A percentile compares a stretch with the other conserved stretches of the same genome.
phyloP scores from a whole-genome alignment of 2,113 vertebrate genomes.

The Morone chrysops region DNA sequence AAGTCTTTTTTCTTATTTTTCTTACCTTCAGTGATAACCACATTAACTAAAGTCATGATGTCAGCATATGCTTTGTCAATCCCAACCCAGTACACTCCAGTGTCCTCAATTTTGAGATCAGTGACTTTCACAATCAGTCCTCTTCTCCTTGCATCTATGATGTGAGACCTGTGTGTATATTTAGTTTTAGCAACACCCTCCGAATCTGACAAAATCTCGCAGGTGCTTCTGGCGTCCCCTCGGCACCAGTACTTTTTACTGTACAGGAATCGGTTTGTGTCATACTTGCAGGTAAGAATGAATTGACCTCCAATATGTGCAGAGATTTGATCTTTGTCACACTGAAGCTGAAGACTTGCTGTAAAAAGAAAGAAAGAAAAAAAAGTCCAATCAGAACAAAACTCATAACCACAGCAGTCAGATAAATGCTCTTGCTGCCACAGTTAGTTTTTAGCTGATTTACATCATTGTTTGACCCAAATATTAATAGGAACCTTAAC shows the following conservation, averaged over 20 bases:
- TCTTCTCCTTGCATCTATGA: slow-evolving; percentile 33
- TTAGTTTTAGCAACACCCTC: slow-evolving; percentile 9
- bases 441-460: too few relatives aligned
- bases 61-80: slow-evolving; percentile 79
- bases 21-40: slow-evolving; percentile 79
- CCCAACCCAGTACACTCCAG: slow-evolving; percentile 81
- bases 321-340: slow-evolving; percentile 60
- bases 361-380: slow-evolving; percentile 41
- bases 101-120: slow-evolving; percentile 65
- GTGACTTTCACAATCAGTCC: slow-evolving; percentile 69
- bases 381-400: neutral
- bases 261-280: neutral
- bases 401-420: neutral
- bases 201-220: slow-evolving; percentile 79
- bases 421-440: too few relatives aligned
- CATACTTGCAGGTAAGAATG: slow-evolving; percentile 69
- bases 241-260: slow-evolving; percentile 84
- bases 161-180: slow-evolving; percentile 9
- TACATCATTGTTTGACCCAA: too few relatives aligned
- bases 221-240: slow-evolving; percentile 65
- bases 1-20: neutral
- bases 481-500: neutral
- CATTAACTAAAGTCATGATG: slow-evolving; percentile 74
- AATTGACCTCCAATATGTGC: slow-evolving; percentile 65
- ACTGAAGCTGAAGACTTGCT: slow-evolving; percentile 77